Base-by-base conservation (phyloP, 2,888 invertebrate genomes). In the Idaea dimidiata region DNA sequence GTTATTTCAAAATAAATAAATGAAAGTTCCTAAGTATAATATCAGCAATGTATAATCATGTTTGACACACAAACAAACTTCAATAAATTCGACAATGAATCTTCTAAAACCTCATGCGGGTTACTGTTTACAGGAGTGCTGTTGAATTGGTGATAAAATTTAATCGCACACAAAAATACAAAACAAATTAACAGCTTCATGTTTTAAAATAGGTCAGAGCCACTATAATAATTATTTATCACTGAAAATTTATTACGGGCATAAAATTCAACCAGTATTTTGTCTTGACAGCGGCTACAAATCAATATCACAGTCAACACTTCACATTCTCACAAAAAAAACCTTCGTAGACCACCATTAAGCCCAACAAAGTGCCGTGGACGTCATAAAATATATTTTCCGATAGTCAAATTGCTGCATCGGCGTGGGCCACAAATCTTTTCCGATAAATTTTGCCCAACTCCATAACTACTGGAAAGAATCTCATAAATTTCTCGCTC, bases 371-470 rank as follows among this genome's bases (percentile, higher is more conserved):
- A 88, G 82, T 84, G 80, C 84, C 76, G 72, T 79, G 81, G 82
- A 85, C 81, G 83, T 87, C 87, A 88, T 88, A 88, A 88, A 88
- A 90, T 89, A 88, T 89, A 88, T 89, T 88, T 89, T 82, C 85
- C 87, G 86, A 88, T 88, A 90, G 86, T 84, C 86, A 88, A 90
- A 89, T 90, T 89, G 88, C 88, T 82, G 86, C 83, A 85, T 86
- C 83, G 86, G 84, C 84, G 77, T 73, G 71, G 80, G 76, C 81
- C 83, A 87, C 88, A 88, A 88, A 89, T 89, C 88, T 88, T 88
- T 85, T 82, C 77, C 87, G 80, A 87, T 89, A 89, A 88, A 88
- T 89, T 88, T 87, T 82, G 79, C 75, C 72, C 76, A 71, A 64
- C 63, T 70, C 59, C 71, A 72, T 71, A 79, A 86, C 83, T 76